These are phyloP conservation scores for Thereuonema tuberculata DNA, from an alignment of 1,140 invertebrate genomes.

Conservation along the genomic window DNA sequence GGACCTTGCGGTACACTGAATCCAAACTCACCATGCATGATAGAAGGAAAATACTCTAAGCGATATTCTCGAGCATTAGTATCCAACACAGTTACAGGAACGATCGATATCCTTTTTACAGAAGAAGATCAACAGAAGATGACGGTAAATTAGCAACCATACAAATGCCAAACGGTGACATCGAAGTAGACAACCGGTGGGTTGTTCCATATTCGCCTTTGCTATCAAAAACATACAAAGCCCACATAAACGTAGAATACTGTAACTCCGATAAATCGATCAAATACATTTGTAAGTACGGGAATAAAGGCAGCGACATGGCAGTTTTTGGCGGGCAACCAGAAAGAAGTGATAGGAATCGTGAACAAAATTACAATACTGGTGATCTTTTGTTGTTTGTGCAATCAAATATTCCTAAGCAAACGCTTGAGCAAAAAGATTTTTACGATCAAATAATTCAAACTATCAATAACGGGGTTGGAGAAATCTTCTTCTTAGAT, in stretches of 20 bases:
- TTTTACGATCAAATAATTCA: no score
- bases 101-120: conserved; percentile 32
- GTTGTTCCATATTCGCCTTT: conserved; percentile 39
- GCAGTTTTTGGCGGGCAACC: conserved; percentile 12
- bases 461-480: no score
- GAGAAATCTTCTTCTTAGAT: no score
- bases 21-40: conserved; percentile 35
- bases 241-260: conserved; percentile 38
- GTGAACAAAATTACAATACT: no score
- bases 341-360: conserved; percentile 19
- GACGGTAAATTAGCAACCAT: conserved; percentile 1
- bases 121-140: conserved; percentile 17
- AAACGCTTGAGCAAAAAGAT: no score
- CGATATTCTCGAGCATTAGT: conserved; percentile 27
- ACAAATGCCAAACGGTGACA: conserved; percentile 1
- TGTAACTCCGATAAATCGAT: conserved; percentile 38
- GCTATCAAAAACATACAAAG: conserved; percentile 35
- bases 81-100: conserved; percentile 27
- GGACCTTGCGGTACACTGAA: conserved; percentile 38
- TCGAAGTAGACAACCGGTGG: conserved; percentile 35
- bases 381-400: no score
- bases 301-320: conserved; percentile 22
- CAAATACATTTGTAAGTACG: conserved; percentile 30
- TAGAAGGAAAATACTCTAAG: conserved; percentile 34
- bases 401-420: no score